Base-by-base conservation (phyloP, 2,888 invertebrate species). In the Glyphotaelius pellucidus region DNA sequence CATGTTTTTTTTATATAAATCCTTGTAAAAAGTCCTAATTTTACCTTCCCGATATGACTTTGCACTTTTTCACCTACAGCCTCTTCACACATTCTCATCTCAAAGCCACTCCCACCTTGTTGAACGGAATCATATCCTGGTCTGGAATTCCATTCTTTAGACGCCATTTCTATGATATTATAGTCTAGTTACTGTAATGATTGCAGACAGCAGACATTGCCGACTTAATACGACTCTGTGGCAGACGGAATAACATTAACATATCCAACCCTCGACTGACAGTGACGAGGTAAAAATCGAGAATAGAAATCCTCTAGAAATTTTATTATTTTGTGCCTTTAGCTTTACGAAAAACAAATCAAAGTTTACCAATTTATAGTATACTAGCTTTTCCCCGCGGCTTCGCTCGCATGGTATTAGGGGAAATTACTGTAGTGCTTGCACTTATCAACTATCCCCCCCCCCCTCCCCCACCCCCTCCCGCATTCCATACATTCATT, bases 101-200 rank as follows among this genome's bases (percentile, higher is more conserved):
- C 0, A 81, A 15, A 30, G 90, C 32, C 90, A 90, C 90, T 90
- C 90, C 90, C 90, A 47, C 30, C 81, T 81, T 42, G 81, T 80
- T 38, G 42, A 81, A 80, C 81, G 47, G 52, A 81, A 38, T 19
- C 87, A 86, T 91, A 91, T 91, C 91, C 91, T 91, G 83, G 88
- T 91, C 79, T 67, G 47, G 83, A 91, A 91, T 91, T 91, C 91
- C 91, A 91, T 80, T 91, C 90, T 38, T 80, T 38, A 89, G 79
- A 89, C 91, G 89, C 91, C 52, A 86, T 89, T 87, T 32, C 52
- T 52, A 52, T 67, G 67, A 67, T 67, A 67, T 67, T 67, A 67
- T 67, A 67, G 83, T 83, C 83, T 83, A 83, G 83, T 83, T 83
- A 83, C 83, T 83, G 83, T 32, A 35, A 83, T 83, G 32, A 83